Percentiles rank a stretch among this genome's conserved stretches.
Conservation (phyloP, 1,140 invertebrate species). For the Papilio aristodemus region DNA sequence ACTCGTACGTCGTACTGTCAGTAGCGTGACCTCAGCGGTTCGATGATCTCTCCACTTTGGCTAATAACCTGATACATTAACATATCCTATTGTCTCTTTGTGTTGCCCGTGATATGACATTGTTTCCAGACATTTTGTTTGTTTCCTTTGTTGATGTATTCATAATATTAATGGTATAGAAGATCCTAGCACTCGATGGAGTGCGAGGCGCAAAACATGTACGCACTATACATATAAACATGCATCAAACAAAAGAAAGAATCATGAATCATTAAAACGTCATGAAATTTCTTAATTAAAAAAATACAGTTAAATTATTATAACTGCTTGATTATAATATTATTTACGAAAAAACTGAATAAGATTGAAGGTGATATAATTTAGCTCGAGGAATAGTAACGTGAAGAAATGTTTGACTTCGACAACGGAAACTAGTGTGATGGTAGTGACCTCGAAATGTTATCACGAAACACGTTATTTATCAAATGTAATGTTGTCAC, state of each 20-base stretch:
- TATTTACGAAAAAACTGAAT: too few species aligned
- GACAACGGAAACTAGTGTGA: background rate
- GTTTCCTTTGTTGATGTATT: constrained; percentile 8
- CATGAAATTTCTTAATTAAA: too few species aligned
- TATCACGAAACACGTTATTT: background rate
- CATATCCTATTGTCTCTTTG: constrained; percentile 7
- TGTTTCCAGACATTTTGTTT: background rate
- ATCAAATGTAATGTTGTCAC: background rate
- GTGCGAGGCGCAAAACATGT: too few species aligned
- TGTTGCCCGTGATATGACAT: background rate
- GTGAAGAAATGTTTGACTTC: background rate
- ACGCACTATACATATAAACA: too few species aligned
- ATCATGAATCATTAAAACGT: too few species aligned
- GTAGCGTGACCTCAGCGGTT: constrained; percentile 40
- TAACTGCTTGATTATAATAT: too few species aligned
- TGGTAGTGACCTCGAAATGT: background rate
- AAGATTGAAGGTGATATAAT: too few species aligned
- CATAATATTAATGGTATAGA: background rate
- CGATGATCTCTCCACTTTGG: constrained; percentile 27
- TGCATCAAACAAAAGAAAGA: too few species aligned
- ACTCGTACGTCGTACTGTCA: too few species aligned
- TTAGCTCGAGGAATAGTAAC: background rate
- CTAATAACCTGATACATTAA: background rate
- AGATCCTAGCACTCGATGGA: too few species aligned
- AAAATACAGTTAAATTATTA: too few species aligned